A percentile compares a stretch with the other conserved stretches of the same genome.
Conservation (phyloP, 2,797 vertebrate species). For the Botia almorhae region DNA sequence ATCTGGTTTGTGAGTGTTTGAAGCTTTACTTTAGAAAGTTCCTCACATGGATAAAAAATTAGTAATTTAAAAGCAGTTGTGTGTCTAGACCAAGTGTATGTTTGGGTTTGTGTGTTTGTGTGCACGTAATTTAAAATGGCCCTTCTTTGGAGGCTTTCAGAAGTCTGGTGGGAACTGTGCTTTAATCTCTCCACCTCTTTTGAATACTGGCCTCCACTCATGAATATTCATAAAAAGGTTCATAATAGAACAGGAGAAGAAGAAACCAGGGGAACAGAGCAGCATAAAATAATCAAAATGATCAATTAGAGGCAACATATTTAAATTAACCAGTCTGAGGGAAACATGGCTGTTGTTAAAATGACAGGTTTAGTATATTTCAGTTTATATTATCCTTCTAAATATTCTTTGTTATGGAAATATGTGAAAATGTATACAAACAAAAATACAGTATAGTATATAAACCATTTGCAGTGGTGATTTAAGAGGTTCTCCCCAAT, state of each 20-base stretch:
- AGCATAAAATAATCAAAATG: neutral
- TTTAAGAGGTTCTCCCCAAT: no score
- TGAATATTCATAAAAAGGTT: slow-evolving; percentile 74
- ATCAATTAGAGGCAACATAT: neutral
- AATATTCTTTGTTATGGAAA: no score
- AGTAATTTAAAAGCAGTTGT: slow-evolving; percentile 27
- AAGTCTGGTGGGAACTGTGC: slow-evolving; percentile 73
- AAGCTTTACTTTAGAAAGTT: neutral
- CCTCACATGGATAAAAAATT: neutral
- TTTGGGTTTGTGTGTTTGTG: slow-evolving; percentile 45
- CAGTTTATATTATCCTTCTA: neutral
- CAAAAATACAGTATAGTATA: no score
- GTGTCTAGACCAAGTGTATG: slow-evolving; percentile 20
- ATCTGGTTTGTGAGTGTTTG: neutral
- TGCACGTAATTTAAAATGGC: slow-evolving; percentile 42
- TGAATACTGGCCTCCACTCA: slow-evolving; percentile 64
- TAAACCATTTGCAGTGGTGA: no score
- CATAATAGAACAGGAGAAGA: slow-evolving; percentile 71
- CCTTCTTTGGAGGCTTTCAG: slow-evolving; percentile 52
- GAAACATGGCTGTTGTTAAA: neutral
- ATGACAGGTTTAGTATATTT: neutral
- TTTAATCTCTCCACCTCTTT: slow-evolving; percentile 61
- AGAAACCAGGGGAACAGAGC: slow-evolving; percentile 65
- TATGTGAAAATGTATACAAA: no score
- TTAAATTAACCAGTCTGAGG: neutral